Evolutionary conservation across 1,140 invertebrate species (phyloP).

Genomic region (Aphis gossypii): DNA sequence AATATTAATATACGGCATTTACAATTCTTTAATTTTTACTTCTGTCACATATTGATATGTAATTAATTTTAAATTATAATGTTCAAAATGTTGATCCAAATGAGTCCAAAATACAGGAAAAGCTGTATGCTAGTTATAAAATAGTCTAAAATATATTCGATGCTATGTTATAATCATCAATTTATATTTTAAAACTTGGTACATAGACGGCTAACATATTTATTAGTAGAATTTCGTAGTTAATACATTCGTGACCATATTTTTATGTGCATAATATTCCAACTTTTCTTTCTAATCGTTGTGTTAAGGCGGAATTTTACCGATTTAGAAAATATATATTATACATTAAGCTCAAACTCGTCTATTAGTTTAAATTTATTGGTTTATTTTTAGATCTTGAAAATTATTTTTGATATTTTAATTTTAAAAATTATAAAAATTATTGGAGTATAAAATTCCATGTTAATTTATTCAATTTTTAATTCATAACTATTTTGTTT

Average conservation of each 20-base stretch:
- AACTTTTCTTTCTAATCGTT: not conserved
- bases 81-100: too few species aligned
- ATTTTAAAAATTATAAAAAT: not conserved
- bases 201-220: not conserved
- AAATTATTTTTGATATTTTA: not conserved
- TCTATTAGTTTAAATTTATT: not conserved
- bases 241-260: not conserved
- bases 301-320: not conserved
- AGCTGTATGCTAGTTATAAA: not conserved
- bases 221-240: not conserved
- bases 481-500: too few species aligned
- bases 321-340: not conserved
- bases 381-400: too few species aligned
- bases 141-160: not conserved
- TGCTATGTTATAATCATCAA: not conserved
- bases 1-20: too few species aligned
- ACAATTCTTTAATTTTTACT: not conserved
- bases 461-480: not conserved
- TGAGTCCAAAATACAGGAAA: too few species aligned
- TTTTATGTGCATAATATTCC: not conserved
- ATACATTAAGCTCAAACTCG: not conserved
- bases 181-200: not conserved
- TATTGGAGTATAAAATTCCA: not conserved
- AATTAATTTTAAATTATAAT: not conserved
- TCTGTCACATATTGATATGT: not conserved